Evolutionary conservation across 2,888 invertebrate species (phyloP).

Genomic region (Idaea straminata): DNA sequence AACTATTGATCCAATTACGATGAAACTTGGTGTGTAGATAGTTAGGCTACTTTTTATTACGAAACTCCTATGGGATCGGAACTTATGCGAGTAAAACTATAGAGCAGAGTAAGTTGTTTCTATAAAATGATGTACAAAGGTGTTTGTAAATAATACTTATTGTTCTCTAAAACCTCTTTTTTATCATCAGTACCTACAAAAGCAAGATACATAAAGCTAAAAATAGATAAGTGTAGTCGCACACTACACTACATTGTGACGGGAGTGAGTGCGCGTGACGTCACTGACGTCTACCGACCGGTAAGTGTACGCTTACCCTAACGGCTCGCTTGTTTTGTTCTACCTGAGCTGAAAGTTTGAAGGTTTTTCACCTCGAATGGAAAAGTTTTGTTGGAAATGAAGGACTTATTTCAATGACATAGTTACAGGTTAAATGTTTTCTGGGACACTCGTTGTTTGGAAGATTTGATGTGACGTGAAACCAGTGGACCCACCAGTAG

Average conservation of each 20-base stretch:
- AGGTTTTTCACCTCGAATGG: background rate
- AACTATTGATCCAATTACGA: no score
- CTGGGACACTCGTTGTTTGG: no score
- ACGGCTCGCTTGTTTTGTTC: background rate
- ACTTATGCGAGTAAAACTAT: no score
- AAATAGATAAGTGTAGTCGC: background rate
- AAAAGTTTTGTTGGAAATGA: background rate
- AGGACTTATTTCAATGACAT: background rate
- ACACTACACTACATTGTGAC: conserved; percentile 18
- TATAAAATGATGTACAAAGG: background rate
- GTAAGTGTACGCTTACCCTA: conserved; percentile 11
- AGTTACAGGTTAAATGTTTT: no score
- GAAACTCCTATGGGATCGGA: no score
- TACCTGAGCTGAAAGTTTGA: background rate
- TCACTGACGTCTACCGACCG: conserved; percentile 8
- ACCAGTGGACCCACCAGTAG: no score
- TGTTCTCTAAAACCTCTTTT: background rate
- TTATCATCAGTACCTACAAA: background rate
- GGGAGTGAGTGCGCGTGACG: conserved; percentile 19
- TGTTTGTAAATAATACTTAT: background rate
- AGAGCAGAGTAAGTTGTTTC: no score
- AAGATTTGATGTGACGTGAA: no score
- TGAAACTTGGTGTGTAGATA: no score
- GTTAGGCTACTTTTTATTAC: no score
- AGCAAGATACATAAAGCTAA: conserved; percentile 9